Evolutionary conservation across 2,888 invertebrate species (phyloP), one percentile per base, ranked within the genome.

Genomic region (Caenorhabditis sp.): DNA sequence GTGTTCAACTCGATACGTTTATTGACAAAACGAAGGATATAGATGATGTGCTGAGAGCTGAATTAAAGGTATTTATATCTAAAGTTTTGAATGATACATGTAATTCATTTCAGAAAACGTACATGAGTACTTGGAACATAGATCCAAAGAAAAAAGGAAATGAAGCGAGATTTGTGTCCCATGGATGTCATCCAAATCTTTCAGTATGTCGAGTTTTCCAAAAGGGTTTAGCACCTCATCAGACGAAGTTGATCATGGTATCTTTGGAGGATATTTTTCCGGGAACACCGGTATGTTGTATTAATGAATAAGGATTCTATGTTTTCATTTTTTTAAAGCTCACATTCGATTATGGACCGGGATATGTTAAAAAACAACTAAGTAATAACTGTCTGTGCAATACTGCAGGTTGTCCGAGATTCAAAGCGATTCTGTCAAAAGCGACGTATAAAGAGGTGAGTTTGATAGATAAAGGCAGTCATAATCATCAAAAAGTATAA

Each of bases 101-200:
- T 25, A 14, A 10, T 59, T 59, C 38, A 21, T 66, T 53, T 52
- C 65, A 5, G 65, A 54, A 5, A 53, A 38, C 20, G 59, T 59
- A 26, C 36, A 8, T 5, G 14, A 12, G 50, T 49, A 5, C 7
- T 52, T 67, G 23, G 23, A n/a, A 27, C 12, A n/a, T 66, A 3
- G 26, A 67, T 52, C 70, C 66, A 23, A 70, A 63, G 23, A 12
- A 4, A 17, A 21, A 59, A 5, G 70, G 66, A 1, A 70, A 70
- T 27, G 56, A 56, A 17, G 62, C 54, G 14, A 21, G 70, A 36
- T 63, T 59, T 2, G 50, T 61, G 1, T 27, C 59, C 0, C 70
- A 70, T 36, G 20, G 53, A 0, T 70, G 70, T 27, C 4, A 23
- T 17, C 26, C 66, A 1, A 70, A 70, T 38, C 5, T 50, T 23